Evolutionary conservation across 2,888 invertebrate genomes (phyloP).

Genomic region (Smittia sp.): DNA sequence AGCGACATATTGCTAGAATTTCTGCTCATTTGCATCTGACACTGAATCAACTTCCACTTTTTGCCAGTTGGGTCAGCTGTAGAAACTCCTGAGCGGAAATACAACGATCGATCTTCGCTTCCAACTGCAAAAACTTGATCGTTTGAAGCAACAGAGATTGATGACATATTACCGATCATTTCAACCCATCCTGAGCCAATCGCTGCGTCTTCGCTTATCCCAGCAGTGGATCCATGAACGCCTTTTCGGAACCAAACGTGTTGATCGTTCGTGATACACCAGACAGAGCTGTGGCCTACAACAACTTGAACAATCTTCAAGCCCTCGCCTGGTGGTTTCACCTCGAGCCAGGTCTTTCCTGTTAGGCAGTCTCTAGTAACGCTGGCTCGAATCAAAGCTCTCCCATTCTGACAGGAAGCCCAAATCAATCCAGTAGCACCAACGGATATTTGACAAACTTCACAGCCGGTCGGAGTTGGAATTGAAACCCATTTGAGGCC

Average conservation of each 20-base stretch:
- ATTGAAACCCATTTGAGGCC: conserved; percentile 82
- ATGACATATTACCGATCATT: conserved; percentile 80
- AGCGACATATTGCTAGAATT: conserved; percentile 78
- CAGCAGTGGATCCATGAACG: conserved; percentile 66
- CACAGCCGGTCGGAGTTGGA: conserved; percentile 71
- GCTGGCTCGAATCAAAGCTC: conserved; percentile 76
- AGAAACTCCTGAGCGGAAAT: conserved; percentile 74
- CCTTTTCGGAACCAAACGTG: conserved; percentile 84
- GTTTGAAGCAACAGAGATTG: conserved; percentile 80
- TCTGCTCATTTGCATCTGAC: conserved; percentile 77
- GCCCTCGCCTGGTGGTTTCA: conserved; percentile 69
- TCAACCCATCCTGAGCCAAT: conserved; percentile 85
- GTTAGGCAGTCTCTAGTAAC: conserved; percentile 67
- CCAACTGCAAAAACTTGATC: conserved; percentile 90
- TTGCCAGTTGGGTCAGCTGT: conserved; percentile 78
- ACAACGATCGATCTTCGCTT: conserved; percentile 74
- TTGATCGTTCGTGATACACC: conserved; percentile 77
- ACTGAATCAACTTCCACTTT: conserved; percentile 78
- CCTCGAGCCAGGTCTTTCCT: conserved; percentile 76
- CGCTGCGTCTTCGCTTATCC: conserved; percentile 71
- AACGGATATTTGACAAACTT: conserved; percentile 80
- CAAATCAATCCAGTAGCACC: conserved; percentile 85
- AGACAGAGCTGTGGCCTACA: conserved; percentile 74
- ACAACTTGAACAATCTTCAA: conserved; percentile 73
- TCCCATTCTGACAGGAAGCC: conserved; percentile 81